Conservation (phyloP, 2,797 vertebrate genomes). For the Sebastes variabilis region DNA sequence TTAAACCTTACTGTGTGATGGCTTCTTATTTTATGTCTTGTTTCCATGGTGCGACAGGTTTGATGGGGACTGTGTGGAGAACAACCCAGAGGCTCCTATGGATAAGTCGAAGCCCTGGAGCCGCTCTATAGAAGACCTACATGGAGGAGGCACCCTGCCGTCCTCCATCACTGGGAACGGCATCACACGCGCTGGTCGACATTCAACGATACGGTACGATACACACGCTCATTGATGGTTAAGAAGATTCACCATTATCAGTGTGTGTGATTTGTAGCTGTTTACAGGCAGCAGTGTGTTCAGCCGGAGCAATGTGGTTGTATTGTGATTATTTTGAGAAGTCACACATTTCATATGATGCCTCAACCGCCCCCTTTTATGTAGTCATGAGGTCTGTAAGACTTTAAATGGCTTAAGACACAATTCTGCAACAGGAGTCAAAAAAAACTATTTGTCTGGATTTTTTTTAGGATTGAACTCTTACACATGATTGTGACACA, state of each 20-base stretch:
- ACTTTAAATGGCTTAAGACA: conserved; percentile 76
- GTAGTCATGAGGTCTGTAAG: conserved; percentile 73
- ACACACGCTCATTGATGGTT: background rate
- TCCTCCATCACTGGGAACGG: conserved; percentile 88
- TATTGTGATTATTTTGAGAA: conserved; percentile 54
- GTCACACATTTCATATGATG: conserved; percentile 72
- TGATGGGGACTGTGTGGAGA: conserved; percentile 93
- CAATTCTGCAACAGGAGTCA: conserved; percentile 15
- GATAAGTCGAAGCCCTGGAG: conserved; percentile 94
- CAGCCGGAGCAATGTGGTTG: background rate
- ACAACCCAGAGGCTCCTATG: conserved; percentile 85
- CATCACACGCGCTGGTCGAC: conserved; percentile 86
- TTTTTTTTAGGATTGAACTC: conserved; percentile 4
- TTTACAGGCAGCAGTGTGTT: background rate
- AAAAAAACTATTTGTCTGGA: conserved; percentile 31
- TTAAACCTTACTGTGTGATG: background rate
- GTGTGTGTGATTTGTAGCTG: background rate
- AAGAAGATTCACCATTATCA: background rate
- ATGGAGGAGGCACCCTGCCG: conserved; percentile 86
- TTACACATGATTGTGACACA: conserved; percentile 22
- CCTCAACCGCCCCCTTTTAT: conserved; percentile 48
- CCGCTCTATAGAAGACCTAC: conserved; percentile 95
- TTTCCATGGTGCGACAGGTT: conserved; percentile 79
- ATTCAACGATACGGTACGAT: conserved; percentile 86
- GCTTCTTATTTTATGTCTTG: background rate